phyloP scores from a whole-genome alignment of 1,140 invertebrate genomes.

The Nasonia giraulti region DNA sequence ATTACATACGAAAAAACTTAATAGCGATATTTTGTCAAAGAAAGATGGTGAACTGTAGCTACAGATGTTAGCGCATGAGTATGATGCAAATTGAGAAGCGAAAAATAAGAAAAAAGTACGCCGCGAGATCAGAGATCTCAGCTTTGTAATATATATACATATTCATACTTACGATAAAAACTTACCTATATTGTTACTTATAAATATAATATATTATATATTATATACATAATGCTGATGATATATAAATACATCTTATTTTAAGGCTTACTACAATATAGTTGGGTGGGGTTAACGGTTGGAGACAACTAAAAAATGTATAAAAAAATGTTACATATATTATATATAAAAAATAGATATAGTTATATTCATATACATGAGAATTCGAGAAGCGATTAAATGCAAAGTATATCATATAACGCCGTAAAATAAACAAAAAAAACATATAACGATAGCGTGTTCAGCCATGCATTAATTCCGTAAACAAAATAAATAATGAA shows the following conservation, averaged over 20 bases:
- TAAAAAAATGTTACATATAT: constrained; percentile 62
- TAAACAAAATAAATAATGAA: constrained; percentile 29
- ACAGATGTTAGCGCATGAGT: background rate
- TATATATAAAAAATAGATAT: constrained; percentile 53
- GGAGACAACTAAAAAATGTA: constrained; percentile 60
- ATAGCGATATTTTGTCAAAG: constrained; percentile 1
- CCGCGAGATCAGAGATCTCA: constrained; percentile 55
- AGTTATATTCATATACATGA: constrained; percentile 47
- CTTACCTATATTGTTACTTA: constrained; percentile 61
- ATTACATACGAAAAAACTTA: constrained; percentile 18
- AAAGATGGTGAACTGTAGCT: background rate
- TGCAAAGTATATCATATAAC: constrained; percentile 43
- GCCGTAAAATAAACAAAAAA: constrained; percentile 24
- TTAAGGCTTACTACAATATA: constrained; percentile 66
- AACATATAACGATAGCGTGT: constrained; percentile 1
- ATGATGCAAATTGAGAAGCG: constrained; percentile 16
- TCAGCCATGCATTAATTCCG: constrained; percentile 39
- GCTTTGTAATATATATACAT: constrained; percentile 55
- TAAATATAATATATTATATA: constrained; percentile 56
- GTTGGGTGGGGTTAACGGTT: constrained; percentile 60
- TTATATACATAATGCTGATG: constrained; percentile 62
- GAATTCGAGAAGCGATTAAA: constrained; percentile 21
- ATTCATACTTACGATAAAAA: constrained; percentile 57
- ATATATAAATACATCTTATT: constrained; percentile 61
- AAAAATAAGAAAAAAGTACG: constrained; percentile 15